These are phyloP conservation scores for Ceyx margarethae DNA, from an alignment of 2,113 vertebrate species.

Conservation along the genomic window DNA sequence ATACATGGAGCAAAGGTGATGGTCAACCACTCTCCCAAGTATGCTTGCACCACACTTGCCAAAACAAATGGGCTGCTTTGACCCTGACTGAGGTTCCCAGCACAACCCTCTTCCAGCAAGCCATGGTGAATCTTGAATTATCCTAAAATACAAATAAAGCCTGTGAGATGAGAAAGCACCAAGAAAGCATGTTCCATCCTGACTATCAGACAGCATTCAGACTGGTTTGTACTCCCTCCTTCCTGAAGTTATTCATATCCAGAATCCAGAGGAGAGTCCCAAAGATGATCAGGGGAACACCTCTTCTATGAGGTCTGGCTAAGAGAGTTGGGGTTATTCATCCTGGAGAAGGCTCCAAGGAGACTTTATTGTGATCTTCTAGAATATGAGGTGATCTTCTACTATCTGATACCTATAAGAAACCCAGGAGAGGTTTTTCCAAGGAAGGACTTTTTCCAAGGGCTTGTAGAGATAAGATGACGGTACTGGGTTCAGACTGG, in stretches of 20 bases:
- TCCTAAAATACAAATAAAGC: background rate
- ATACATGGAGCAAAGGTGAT: fast-evolving
- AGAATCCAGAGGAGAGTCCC: too few species aligned
- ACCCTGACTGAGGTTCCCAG: background rate
- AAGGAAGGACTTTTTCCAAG: too few species aligned
- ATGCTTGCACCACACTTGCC: background rate
- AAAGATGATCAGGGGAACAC: too few species aligned
- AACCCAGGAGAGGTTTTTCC: too few species aligned
- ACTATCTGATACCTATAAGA: too few species aligned
- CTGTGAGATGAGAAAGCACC: background rate
- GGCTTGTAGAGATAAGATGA: too few species aligned
- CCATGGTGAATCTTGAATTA: background rate
- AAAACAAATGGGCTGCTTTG: conserved; percentile 14
- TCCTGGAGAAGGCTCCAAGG: too few species aligned
- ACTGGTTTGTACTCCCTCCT: background rate
- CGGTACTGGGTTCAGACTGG: too few species aligned
- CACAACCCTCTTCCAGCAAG: background rate
- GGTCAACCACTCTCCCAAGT: background rate
- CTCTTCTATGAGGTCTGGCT: too few species aligned
- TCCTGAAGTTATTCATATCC: background rate
- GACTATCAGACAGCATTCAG: background rate
- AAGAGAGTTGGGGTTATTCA: too few species aligned
- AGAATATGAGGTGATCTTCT: too few species aligned
- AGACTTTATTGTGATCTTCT: too few species aligned
- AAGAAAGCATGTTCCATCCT: background rate